A percentile compares a stretch with the other conserved stretches of the same genome.
Conservation (phyloP, 1,140 invertebrate genomes). For the Armadillidium nasatum region DNA sequence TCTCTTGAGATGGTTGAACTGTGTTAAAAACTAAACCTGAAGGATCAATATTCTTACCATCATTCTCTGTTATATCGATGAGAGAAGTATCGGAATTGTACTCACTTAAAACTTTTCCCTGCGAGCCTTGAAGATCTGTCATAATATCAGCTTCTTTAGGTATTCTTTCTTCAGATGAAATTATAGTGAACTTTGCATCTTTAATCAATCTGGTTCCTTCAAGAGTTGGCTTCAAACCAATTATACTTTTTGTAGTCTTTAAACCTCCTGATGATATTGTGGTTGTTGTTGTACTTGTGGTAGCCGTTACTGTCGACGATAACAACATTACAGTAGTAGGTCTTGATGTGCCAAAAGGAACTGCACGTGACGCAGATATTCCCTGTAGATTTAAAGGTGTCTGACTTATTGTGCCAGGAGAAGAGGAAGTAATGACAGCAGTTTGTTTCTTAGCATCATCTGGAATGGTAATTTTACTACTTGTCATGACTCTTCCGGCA, state of each 20-base stretch:
- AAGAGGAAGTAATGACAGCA: not conserved
- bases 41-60: too few species aligned
- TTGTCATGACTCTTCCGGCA: too few species aligned
- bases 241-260: not conserved
- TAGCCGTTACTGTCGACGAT: not conserved
- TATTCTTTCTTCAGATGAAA: not conserved
- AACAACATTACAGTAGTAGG: not conserved
- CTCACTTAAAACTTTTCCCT: too few species aligned
- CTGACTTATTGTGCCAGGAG: not conserved
- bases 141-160: not conserved
- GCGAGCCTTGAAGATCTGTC: too few species aligned
- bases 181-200: not conserved
- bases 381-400: not conserved
- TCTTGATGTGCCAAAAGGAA: not conserved
- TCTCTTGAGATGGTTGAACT: too few species aligned
- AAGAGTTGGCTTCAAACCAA: not conserved
- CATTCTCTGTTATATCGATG: too few species aligned
- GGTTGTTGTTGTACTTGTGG: not conserved
- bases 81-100: too few species aligned
- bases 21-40: too few species aligned
- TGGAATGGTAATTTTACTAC: too few species aligned
- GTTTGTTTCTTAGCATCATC: not conserved
- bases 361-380: not conserved
- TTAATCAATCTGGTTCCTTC: not conserved
- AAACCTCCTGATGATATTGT: constrained; percentile 4